A percentile compares a stretch with the other conserved stretches of the same genome.
These are phyloP conservation scores for Tenebrio molitor DNA, from an alignment of 1,140 invertebrate species.

Conservation along the genomic window DNA sequence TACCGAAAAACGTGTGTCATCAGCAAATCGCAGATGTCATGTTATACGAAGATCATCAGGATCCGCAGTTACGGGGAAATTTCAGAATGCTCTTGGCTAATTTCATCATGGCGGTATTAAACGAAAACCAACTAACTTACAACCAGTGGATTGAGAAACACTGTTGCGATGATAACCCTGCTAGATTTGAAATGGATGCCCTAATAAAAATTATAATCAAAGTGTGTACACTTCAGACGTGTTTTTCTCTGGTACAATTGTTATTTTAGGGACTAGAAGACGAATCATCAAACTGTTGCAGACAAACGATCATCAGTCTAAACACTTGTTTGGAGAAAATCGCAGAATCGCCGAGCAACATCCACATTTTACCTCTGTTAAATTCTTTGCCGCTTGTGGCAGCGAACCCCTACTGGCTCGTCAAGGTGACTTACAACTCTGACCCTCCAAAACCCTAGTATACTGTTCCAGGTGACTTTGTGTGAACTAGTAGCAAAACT, in stretches of 20 bases:
- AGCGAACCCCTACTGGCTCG: slow-evolving; percentile 88
- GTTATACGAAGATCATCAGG: slow-evolving; percentile 78
- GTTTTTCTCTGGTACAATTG: slow-evolving; percentile 17
- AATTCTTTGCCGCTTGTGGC: slow-evolving; percentile 75
- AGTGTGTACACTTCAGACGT: slow-evolving; percentile 43
- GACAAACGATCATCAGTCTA: slow-evolving; percentile 74
- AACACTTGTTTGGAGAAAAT: slow-evolving; percentile 73
- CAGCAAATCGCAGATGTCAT: slow-evolving; percentile 79
- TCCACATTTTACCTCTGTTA: slow-evolving; percentile 70
- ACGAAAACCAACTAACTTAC: slow-evolving; percentile 72
- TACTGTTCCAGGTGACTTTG: slow-evolving; percentile 69
- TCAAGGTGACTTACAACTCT: slow-evolving; percentile 77
- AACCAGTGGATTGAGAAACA: slow-evolving; percentile 65
- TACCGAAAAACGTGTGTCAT: slow-evolving; percentile 61
- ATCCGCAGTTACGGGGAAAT: slow-evolving; percentile 87
- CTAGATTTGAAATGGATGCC: slow-evolving; percentile 40
- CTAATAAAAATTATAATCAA: slow-evolving; percentile 51
- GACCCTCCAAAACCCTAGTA: too few species aligned
- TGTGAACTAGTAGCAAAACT: slow-evolving; percentile 73
- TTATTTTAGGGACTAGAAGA: slow-evolving; percentile 75
- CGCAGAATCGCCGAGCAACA: slow-evolving; percentile 72
- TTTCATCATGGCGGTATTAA: slow-evolving; percentile 76
- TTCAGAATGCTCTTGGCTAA: slow-evolving; percentile 77
- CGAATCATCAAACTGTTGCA: slow-evolving; percentile 77
- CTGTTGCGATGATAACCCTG: slow-evolving; percentile 51